Evolutionary conservation across 1,140 invertebrate species (phyloP).

Genomic region (Venturia canescens): DNA sequence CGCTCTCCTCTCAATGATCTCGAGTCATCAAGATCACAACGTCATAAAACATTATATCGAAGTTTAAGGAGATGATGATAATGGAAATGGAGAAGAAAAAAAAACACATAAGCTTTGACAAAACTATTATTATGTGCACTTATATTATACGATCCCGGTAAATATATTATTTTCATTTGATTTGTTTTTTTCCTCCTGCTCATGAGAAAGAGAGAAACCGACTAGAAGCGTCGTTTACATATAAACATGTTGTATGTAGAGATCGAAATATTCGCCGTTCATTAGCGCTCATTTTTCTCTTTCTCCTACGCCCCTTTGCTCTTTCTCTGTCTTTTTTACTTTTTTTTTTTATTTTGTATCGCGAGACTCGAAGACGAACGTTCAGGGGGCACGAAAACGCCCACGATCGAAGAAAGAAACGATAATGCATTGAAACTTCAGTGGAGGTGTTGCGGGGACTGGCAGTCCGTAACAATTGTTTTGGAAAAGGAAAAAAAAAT

Average conservation of each 20-base stretch:
- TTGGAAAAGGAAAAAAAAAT: too few species aligned
- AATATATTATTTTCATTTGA: background rate
- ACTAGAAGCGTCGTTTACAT: background rate
- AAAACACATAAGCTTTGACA: slow-evolving; percentile 26
- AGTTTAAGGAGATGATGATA: background rate
- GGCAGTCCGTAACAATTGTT: too few species aligned
- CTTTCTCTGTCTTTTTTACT: background rate
- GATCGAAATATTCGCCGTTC: background rate
- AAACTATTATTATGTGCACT: slow-evolving; percentile 38
- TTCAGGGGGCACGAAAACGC: background rate
- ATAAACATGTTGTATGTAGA: background rate
- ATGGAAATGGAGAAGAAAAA: background rate
- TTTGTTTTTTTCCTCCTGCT: slow-evolving; percentile 17
- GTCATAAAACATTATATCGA: background rate
- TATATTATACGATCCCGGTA: slow-evolving; percentile 25
- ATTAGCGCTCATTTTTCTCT: background rate
- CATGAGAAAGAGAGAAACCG: background rate
- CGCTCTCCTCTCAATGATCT: slow-evolving; percentile 59
- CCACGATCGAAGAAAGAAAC: background rate
- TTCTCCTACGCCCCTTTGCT: background rate
- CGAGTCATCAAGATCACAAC: slow-evolving; percentile 58
- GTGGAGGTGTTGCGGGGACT: background rate
- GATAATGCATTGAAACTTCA: background rate
- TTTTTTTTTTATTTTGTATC: background rate
- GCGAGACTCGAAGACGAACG: background rate